Evolutionary conservation across 2,113 vertebrate genomes (phyloP), one percentile per base, ranked within the genome.

Genomic region (Gymnogyps californianus): DNA sequence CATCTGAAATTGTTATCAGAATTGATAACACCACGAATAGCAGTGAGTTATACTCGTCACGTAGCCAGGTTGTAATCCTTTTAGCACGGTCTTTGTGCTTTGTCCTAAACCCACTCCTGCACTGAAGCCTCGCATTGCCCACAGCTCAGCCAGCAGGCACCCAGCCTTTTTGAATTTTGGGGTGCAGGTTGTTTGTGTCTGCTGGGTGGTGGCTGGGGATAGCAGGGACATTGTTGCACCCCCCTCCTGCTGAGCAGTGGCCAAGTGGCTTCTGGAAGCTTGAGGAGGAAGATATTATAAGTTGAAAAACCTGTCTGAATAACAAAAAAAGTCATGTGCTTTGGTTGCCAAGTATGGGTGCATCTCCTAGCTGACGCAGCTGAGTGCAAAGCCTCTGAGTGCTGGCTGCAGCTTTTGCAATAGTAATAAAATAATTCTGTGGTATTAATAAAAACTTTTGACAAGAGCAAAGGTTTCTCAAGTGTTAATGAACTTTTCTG

Each of bases 41-140:
- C 52, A 71, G 62, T 25, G 21, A 54, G 36, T 66, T 52, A 10
- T 16, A 47, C 40, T 55, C 1, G 0, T 34, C 49, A 69, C 1
- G 3, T 7, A 84, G 44, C 26, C 67, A 59, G 21, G 32, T 4
- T 31, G 25, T 55, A 54, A 62, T 46, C 46, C 26, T 76, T 86
- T 51, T n/a, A 70, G 61, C 40, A 6, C 0, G 6, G 31, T 31
- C 62, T 77, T 54, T 38, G 34, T 55, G 42, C 18, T 31, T 66
- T 84, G 47, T 46, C 54, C 59, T 51, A 64, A 90, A 40, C 44
- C 9, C 28, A 18, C 14, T 59, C 24, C 54, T 2, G 3, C n/a
- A 44, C 3, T 0, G 0, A 58, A 78, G 44, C 42, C 54, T 25
- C 11, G 0, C 15, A 40, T 13, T 52, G 34, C 25, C 42, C 55